Percentiles rank a stretch among this genome's conserved stretches.
Evolutionary conservation across 2,888 invertebrate genomes (phyloP).

Genomic region (Elegia similella): DNA sequence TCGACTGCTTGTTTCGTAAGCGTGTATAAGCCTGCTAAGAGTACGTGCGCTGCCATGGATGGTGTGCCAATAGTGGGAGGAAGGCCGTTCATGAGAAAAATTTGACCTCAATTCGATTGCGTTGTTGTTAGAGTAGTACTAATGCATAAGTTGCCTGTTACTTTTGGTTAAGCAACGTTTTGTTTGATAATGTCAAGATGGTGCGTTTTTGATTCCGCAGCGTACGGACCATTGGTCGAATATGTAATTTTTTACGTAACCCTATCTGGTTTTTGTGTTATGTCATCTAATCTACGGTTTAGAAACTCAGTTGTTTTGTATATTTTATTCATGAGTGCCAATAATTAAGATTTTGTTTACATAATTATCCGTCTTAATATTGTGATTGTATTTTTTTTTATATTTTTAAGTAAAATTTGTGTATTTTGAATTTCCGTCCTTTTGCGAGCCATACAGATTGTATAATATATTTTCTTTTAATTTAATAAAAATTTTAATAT

Average conservation of each 20-base stretch:
- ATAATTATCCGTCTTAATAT: constrained; percentile 9
- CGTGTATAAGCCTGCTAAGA: constrained; percentile 17
- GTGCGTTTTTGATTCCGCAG: neutral
- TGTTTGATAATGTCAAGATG: constrained; percentile 4
- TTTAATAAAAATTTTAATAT: constrained; percentile 33
- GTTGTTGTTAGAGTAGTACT: constrained; percentile 14
- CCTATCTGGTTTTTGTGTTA: constrained; percentile 12
- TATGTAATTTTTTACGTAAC: constrained; percentile 11
- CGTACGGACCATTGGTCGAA: constrained; percentile 7
- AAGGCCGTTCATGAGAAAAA: constrained; percentile 63
- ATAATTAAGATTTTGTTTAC: neutral
- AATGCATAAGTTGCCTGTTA: constrained; percentile 1
- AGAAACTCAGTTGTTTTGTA: constrained; percentile 9
- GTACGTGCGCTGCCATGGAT: constrained; percentile 21
- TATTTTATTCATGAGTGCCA: constrained; percentile 13
- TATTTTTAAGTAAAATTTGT: constrained; percentile 21
- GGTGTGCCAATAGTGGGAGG: constrained; percentile 25
- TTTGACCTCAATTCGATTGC: constrained; percentile 45
- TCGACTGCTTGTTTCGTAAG: constrained; percentile 47
- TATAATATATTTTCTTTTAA: constrained; percentile 34
- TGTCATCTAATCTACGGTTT: constrained; percentile 13
- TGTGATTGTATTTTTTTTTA: constrained; percentile 19
- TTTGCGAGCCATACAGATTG: constrained; percentile 38
- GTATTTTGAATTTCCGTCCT: constrained; percentile 52
- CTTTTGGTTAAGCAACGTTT: constrained; percentile 7